Percentiles rank a stretch among this genome's conserved stretches.
Evolutionary conservation across 2,113 vertebrate species (phyloP).

Genomic region (Kobus ellipsiprymnus): DNA sequence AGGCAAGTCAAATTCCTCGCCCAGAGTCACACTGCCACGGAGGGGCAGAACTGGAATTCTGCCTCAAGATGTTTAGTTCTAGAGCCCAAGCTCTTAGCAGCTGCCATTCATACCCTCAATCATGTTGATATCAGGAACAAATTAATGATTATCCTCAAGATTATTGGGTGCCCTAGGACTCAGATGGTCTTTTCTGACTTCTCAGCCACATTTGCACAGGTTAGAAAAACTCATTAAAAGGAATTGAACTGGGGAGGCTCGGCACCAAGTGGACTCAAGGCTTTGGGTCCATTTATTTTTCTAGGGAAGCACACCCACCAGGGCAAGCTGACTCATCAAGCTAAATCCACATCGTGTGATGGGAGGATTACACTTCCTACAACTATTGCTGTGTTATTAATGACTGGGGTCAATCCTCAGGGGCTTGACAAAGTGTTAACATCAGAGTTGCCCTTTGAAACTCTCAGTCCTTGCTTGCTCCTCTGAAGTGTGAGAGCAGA

Average conservation of each 20-base stretch:
- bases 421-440: background rate
- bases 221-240: background rate
- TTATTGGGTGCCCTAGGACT: accelerated
- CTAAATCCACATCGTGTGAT: background rate
- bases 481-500: background rate
- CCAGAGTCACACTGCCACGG: background rate
- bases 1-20: background rate
- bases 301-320: background rate
- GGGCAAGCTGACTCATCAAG: background rate
- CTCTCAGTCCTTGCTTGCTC: background rate
- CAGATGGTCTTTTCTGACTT: background rate
- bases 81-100: background rate
- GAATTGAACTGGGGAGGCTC: background rate
- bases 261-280: background rate
- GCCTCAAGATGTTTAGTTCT: background rate
- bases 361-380: background rate
- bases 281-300: background rate
- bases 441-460: background rate
- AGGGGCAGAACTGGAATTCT: background rate
- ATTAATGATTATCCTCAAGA: background rate
- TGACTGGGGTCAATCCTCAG: too few species aligned
- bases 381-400: background rate
- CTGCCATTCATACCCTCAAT: background rate
- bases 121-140: background rate
- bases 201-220: background rate